Conservation (phyloP, 2,113 vertebrate species). For the Pomatostomus ruficeps region DNA sequence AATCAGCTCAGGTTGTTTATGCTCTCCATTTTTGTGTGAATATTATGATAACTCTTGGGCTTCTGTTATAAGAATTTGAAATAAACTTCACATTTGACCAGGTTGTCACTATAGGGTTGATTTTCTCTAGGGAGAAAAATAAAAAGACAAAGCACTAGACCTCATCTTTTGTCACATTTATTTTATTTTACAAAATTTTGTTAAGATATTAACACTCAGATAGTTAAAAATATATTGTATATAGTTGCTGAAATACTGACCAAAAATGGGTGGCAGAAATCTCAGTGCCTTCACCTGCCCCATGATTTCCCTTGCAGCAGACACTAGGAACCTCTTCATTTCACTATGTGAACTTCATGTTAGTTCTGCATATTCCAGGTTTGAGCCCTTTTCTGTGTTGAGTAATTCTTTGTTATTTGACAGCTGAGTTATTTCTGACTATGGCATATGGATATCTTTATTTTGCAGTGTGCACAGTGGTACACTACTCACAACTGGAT, state of each 20-base stretch:
- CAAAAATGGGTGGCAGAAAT: neutral
- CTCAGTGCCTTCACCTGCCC: neutral
- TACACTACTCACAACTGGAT: neutral
- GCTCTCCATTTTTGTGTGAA: neutral
- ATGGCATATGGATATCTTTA: neutral
- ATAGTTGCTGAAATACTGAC: neutral
- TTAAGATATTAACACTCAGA: neutral
- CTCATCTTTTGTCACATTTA: neutral
- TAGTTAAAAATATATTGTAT: neutral
- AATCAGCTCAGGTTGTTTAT: neutral
- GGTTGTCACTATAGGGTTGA: neutral
- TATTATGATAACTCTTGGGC: neutral
- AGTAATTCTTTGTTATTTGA: neutral
- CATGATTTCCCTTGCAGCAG: neutral
- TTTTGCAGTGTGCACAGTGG: neutral
- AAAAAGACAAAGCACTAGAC: neutral
- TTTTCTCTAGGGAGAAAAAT: neutral
- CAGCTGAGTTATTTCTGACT: neutral
- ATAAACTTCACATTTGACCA: neutral
- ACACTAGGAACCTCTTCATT: neutral
- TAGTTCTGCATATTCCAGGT: neutral
- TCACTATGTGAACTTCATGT: neutral
- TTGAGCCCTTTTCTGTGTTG: neutral
- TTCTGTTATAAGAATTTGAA: neutral
- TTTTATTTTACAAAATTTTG: neutral